These are phyloP conservation scores for Formica exsecta DNA, from an alignment of 1,140 invertebrate species.

Conservation along the genomic window DNA sequence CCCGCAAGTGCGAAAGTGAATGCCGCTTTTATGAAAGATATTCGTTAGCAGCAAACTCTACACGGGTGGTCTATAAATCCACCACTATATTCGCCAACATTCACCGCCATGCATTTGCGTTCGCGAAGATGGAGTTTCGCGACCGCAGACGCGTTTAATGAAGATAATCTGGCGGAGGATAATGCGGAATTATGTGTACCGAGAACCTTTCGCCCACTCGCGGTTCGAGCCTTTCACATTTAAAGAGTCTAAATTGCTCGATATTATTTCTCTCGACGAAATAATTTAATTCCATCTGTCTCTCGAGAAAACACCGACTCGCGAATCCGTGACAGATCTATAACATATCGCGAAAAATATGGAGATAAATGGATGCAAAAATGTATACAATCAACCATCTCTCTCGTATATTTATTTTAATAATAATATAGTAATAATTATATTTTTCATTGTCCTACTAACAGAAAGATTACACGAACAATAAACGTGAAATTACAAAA, in stretches of 20 bases:
- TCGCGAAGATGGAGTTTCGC: slow-evolving; percentile 4
- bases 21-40: slow-evolving; percentile 16
- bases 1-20: background rate
- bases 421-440: background rate
- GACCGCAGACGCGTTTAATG: slow-evolving; percentile 28
- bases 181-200: slow-evolving; percentile 24
- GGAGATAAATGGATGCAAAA: background rate
- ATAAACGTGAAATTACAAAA: background rate
- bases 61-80: slow-evolving; percentile 32
- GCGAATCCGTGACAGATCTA: background rate
- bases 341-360: background rate
- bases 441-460: background rate
- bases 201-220: background rate
- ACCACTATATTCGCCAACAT: slow-evolving; percentile 7
- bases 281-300: background rate
- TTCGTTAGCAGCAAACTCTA: slow-evolving; percentile 21
- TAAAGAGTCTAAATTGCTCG: slow-evolving; percentile 17
- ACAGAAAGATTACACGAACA: background rate
- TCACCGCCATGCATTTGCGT: background rate
- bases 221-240: slow-evolving; percentile 8
- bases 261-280: slow-evolving; percentile 31
- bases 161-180: slow-evolving; percentile 37
- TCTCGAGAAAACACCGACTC: background rate
- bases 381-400: background rate
- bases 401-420: background rate